A percentile compares a stretch with the other conserved stretches of the same genome.
Conservation (phyloP, 2,113 vertebrate species). For the Capricornis sumatraensis region DNA sequence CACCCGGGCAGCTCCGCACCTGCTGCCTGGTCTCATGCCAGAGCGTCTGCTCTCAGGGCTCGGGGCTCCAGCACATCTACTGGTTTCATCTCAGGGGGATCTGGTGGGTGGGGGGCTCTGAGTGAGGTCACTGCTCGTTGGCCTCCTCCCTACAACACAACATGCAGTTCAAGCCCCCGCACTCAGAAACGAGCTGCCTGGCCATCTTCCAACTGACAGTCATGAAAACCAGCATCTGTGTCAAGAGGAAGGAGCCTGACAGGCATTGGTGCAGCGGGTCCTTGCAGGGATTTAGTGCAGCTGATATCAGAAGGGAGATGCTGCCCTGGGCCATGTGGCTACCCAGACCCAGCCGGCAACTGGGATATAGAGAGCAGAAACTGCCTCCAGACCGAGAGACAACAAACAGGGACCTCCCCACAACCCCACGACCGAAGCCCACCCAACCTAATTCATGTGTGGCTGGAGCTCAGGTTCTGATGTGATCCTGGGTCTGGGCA, state of each 20-base stretch:
- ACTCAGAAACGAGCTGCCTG: accelerated
- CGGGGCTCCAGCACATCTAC: accelerated
- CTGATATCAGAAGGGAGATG: background rate
- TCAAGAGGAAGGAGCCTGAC: background rate
- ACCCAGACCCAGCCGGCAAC: too few relatives aligned
- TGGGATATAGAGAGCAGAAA: background rate
- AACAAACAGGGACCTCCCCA: background rate
- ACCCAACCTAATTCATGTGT: accelerated
- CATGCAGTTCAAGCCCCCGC: background rate
- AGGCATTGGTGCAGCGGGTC: accelerated
- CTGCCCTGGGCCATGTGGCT: background rate
- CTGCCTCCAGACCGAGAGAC: background rate
- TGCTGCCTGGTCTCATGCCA: accelerated
- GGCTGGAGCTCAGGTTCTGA: background rate
- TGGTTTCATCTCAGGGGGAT: background rate
- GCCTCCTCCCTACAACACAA: background rate
- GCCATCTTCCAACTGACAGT: background rate
- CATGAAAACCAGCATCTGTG: background rate
- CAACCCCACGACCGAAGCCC: accelerated
- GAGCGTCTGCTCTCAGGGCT: too few relatives aligned
- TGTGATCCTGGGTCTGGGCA: background rate
- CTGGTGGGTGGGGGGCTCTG: background rate
- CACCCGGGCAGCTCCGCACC: too few relatives aligned
- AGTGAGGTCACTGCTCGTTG: accelerated
- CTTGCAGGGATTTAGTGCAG: background rate